Conservation (phyloP, 2,113 vertebrate genomes). For the Martes martes region DNA sequence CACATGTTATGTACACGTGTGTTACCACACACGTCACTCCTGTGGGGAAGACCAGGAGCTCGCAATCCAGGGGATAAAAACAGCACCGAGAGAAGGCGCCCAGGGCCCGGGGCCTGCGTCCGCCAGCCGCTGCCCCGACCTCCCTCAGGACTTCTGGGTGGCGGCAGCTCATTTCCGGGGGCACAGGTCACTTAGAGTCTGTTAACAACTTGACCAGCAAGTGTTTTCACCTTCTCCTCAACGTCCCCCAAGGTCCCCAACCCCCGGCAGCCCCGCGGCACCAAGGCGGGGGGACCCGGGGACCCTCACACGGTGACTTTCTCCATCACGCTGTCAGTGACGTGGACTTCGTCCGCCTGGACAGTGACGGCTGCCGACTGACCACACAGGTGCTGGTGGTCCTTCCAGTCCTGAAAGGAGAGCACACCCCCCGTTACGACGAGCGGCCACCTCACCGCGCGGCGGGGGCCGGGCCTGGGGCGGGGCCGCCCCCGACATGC, state of each 20-base stretch:
- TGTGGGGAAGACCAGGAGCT: not conserved
- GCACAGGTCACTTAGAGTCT: accelerated
- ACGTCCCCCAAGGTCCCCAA: accelerated
- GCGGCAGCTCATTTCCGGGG: not conserved
- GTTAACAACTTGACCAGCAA: slow-evolving; percentile 37
- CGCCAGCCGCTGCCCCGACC: not conserved
- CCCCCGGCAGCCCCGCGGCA: accelerated
- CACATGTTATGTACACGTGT: not conserved
- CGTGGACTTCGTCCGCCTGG: slow-evolving; percentile 88
- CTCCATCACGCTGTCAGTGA: slow-evolving; percentile 87
- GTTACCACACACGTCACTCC: not conserved
- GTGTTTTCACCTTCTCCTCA: not conserved
- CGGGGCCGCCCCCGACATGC: not conserved
- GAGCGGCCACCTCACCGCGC: not conserved
- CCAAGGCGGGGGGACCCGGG: not conserved
- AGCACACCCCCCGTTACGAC: accelerated
- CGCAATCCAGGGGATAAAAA: not conserved
- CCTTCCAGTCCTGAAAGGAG: slow-evolving; percentile 94
- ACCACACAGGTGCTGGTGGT: slow-evolving; percentile 95
- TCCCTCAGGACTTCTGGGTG: not conserved
- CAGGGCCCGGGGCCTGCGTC: not conserved
- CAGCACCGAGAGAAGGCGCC: not conserved
- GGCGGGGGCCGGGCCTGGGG: not conserved
- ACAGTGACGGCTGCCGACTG: slow-evolving; percentile 83
- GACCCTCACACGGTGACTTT: slow-evolving; percentile 86